phyloP scores from a whole-genome alignment of 2,113 vertebrate genomes.

The Choloepus hoffmanni region DNA sequence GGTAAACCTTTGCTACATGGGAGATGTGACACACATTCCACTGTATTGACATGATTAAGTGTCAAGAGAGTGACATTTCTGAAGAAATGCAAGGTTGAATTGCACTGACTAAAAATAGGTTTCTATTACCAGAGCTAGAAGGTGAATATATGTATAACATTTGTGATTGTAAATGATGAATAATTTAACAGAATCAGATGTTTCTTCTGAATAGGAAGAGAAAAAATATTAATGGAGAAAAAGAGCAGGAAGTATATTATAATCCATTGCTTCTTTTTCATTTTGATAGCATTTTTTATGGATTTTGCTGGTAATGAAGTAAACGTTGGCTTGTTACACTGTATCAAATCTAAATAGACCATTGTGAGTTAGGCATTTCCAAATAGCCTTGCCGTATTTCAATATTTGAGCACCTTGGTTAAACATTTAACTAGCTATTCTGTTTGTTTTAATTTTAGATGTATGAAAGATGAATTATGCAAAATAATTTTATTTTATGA shows the following conservation, averaged over 20 bases:
- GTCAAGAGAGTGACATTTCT: slow-evolving; percentile 45
- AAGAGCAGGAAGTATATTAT: slow-evolving; percentile 11
- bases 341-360: slow-evolving; percentile 46
- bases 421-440: background rate
- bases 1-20: background rate
- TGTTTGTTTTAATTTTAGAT: background rate
- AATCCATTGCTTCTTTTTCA: slow-evolving; percentile 48
- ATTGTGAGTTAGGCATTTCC: slow-evolving; percentile 48
- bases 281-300: background rate
- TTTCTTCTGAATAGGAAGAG: background rate
- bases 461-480: slow-evolving; percentile 24
- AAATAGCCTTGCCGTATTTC: slow-evolving; percentile 34
- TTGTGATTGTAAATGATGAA: slow-evolving; percentile 54
- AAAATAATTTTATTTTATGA: slow-evolving; percentile 15
- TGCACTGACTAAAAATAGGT: slow-evolving; percentile 58
- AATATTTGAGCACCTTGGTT: background rate
- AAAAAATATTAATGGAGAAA: background rate
- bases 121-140: slow-evolving; percentile 47
- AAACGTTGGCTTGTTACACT: slow-evolving; percentile 20
- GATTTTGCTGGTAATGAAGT: slow-evolving; percentile 67
- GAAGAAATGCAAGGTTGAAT: background rate
- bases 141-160: background rate
- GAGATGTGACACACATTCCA: background rate
- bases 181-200: slow-evolving; percentile 20
- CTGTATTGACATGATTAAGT: slow-evolving; percentile 56